Evolutionary conservation across 2,888 invertebrate species (phyloP), one percentile per base, ranked within the genome.

Genomic region (Aphidoletes aphidimyza): DNA sequence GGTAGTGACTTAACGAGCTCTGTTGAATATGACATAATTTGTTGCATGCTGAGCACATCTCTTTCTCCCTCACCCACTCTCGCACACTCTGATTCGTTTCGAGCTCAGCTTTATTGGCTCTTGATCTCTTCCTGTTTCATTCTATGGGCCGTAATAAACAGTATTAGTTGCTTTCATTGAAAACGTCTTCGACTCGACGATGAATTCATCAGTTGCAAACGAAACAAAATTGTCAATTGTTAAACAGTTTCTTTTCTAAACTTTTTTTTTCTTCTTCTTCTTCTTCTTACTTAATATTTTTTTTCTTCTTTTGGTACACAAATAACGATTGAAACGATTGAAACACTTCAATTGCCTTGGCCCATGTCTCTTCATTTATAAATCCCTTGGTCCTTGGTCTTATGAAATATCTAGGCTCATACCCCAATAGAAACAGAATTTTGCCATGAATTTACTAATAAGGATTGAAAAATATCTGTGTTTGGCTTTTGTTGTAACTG

Each of bases 1-100:
- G 84, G 84, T 84, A 84, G 84, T 84, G 78, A 78, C 84, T 84
- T 84, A 84, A 84, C 84, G 39, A 84, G 84, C 69, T 84, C 84
- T 84, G n/a, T 78, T 84, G 39, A 84, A n/a, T 69, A 84, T 84
- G 84, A 84, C 84, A 84, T 84, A 84, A 84, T 84, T 69, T 69
- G 84, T 84, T 84, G 69, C 84, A 78, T 84, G 84, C 84, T 84
- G 84, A 69, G 84, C 78, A 42, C 19, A 11, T 17, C 11, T 2
- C 17, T 69, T 30, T 34, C 0, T 69, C n/a, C 22, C 54, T 54
- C 47, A 47, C 17, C 22, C 22, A 11, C 54, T 54, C 69, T 69
- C 69, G 26, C 17, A 22, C 22, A 11, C 54, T 54, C 69, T 69
- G 30, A 30, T 30, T 11, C 69, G 69, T 14, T 30, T 30, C 6